phyloP scores from a whole-genome alignment of 1,140 invertebrate genomes.

The Nylanderia fulva region DNA sequence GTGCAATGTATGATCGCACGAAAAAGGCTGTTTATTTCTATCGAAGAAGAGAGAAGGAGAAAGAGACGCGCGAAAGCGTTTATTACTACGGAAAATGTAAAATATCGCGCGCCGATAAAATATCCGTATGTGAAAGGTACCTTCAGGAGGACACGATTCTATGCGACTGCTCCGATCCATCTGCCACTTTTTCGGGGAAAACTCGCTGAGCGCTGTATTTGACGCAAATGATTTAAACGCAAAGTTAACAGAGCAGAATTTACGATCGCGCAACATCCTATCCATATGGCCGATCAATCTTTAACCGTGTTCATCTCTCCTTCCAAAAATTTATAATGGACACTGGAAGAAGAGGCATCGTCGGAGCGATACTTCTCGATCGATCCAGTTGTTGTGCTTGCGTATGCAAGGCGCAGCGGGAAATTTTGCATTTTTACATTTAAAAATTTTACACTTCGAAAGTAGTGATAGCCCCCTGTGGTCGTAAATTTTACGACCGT shows the following conservation, averaged over 20 bases:
- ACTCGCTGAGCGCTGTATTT: constrained; percentile 37
- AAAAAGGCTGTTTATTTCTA: constrained; percentile 25
- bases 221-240: constrained; percentile 58
- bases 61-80: neutral
- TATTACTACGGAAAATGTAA: constrained; percentile 32
- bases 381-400: constrained; percentile 31
- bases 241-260: constrained; percentile 62
- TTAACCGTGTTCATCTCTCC: constrained; percentile 43
- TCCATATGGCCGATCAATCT: constrained; percentile 59
- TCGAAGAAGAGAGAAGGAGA: too few relatives aligned
- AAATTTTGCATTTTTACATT: constrained; percentile 3
- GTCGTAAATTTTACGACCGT: neutral
- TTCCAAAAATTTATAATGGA: constrained; percentile 46
- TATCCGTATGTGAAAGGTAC: constrained; percentile 28
- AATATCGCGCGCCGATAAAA: constrained; percentile 50
- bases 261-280: constrained; percentile 60
- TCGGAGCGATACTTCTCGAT: constrained; percentile 13
- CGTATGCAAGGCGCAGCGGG: neutral
- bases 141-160: neutral
- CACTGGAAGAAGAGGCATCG: constrained; percentile 27
- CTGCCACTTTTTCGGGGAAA: constrained; percentile 40
- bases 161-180: constrained; percentile 53
- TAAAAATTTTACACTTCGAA: constrained; percentile 1
- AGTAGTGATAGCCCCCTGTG: neutral
- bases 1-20: neutral